phyloP scores from a whole-genome alignment of 2,888 invertebrate species.

The Malthinus flaveolus region DNA sequence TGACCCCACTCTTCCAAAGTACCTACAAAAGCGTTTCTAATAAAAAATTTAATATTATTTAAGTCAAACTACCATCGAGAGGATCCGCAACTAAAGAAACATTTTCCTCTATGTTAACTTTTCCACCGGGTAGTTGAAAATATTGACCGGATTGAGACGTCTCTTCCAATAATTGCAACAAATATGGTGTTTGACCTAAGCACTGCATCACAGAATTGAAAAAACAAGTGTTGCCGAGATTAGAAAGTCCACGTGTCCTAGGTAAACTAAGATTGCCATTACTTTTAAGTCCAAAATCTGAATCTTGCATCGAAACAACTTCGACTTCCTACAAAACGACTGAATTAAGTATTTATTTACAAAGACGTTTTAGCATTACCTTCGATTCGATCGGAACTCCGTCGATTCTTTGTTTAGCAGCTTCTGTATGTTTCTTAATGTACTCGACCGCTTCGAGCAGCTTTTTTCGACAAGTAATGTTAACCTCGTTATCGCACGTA shows the following conservation, averaged over 20 bases:
- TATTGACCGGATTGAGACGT: conserved; percentile 69
- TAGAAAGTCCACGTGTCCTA: conserved; percentile 78
- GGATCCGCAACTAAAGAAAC: conserved; percentile 26
- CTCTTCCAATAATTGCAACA: conserved; percentile 69
- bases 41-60: conserved; percentile 9
- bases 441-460: conserved; percentile 76
- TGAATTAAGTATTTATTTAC: neutral
- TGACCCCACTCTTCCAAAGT: conserved; percentile 70
- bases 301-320: conserved; percentile 2
- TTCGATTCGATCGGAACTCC: neutral
- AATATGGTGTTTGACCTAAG: conserved; percentile 82
- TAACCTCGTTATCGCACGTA: conserved; percentile 72
- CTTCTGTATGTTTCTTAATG: conserved; percentile 62
- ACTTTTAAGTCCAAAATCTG: conserved; percentile 14
- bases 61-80: conserved; percentile 33
- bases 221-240: conserved; percentile 96
- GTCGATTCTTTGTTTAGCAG: conserved; percentile 8
- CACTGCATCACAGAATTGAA: conserved; percentile 97
- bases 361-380: no score
- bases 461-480: conserved; percentile 63
- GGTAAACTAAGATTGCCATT: conserved; percentile 49
- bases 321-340: conserved; percentile 14
- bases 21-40: conserved; percentile 43
- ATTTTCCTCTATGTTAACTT: conserved; percentile 57
- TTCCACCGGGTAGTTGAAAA: conserved; percentile 74